Evolutionary conservation across 2,113 vertebrate genomes (phyloP).

Genomic region (Menura novaehollandiae): DNA sequence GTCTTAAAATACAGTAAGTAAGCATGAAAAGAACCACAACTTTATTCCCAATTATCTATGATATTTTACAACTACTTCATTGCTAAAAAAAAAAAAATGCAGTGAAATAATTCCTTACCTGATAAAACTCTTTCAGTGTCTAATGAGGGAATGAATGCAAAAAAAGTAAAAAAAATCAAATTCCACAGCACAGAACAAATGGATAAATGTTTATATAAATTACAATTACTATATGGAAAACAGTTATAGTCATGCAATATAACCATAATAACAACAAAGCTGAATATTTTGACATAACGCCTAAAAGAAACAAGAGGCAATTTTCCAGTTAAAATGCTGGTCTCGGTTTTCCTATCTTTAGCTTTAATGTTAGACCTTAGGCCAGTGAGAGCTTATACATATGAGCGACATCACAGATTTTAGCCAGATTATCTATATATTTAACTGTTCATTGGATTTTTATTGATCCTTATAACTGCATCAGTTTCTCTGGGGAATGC

Average conservation of each 20-base stretch:
- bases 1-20: slow-evolving; percentile 47
- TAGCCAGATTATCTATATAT: background rate
- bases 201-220: slow-evolving; percentile 76
- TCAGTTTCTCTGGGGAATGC: background rate
- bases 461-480: background rate
- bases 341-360: background rate
- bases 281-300: slow-evolving; percentile 35
- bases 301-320: slow-evolving; percentile 42
- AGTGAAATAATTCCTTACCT: slow-evolving; percentile 91
- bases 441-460: background rate
- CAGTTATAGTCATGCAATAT: slow-evolving; percentile 75
- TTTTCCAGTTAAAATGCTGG: slow-evolving; percentile 11
- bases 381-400: background rate
- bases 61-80: slow-evolving; percentile 73
- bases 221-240: slow-evolving; percentile 77
- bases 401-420: background rate
- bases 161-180: slow-evolving; percentile 89
- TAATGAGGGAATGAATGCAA: slow-evolving; percentile 90
- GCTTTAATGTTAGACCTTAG: background rate
- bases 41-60: slow-evolving; percentile 51
- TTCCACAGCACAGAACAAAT: slow-evolving; percentile 86
- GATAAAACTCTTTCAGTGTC: slow-evolving; percentile 96
- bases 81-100: slow-evolving; percentile 69
- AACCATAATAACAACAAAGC: slow-evolving; percentile 60
- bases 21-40: slow-evolving; percentile 55